Percentiles rank a stretch among this genome's conserved stretches.
phyloP scores from a whole-genome alignment of 2,113 vertebrate species.

The Malurus melanocephalus region DNA sequence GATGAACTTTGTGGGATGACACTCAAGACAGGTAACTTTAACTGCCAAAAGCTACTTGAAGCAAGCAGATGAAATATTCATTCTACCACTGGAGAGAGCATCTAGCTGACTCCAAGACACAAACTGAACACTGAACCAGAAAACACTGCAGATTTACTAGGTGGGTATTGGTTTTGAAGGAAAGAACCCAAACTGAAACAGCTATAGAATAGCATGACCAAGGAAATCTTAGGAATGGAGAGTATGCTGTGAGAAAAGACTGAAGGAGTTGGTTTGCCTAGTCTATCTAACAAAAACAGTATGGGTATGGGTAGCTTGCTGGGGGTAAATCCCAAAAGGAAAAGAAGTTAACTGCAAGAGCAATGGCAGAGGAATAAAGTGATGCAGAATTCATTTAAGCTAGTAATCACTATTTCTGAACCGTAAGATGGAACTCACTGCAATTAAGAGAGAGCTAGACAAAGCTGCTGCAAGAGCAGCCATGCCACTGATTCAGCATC shows the following conservation, averaged over 20 bases:
- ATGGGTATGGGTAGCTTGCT: not conserved
- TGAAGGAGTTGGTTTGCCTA: not conserved
- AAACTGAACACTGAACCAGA: not conserved
- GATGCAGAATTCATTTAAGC: not conserved
- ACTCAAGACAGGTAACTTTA: not conserved
- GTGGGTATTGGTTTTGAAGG: not conserved
- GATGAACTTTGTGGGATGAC: not conserved
- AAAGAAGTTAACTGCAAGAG: not conserved
- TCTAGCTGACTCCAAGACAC: not conserved
- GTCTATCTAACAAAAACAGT: not conserved
- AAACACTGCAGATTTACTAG: not conserved
- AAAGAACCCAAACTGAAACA: not conserved
- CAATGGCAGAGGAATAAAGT: not conserved
- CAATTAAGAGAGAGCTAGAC: not conserved
- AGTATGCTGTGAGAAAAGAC: not conserved
- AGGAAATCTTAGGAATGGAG: not conserved
- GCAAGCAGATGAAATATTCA: not conserved
- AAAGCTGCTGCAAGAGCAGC: not conserved
- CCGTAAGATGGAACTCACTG: not conserved
- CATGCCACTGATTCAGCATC: not conserved
- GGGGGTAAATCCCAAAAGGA: not conserved
- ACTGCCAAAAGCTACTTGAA: not conserved
- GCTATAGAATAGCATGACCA: not conserved
- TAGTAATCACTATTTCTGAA: not conserved
- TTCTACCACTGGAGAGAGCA: not conserved